Conservation (phyloP, 92 coral and sea anemone species). For the Paragorgia papillata region DNA sequence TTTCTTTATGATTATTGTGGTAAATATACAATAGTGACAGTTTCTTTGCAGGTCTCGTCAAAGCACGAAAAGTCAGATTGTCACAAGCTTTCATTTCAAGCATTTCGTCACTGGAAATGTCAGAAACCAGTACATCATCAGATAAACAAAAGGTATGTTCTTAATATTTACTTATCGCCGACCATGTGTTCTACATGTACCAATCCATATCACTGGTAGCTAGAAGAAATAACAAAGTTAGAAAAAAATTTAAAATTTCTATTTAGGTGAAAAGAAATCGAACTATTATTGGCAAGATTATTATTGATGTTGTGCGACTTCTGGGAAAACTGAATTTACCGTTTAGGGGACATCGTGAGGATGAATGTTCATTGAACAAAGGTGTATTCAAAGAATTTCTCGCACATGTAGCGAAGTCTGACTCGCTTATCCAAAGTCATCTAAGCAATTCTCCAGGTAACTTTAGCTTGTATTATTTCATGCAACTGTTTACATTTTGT, state of each 20-base stretch:
- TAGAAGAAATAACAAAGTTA: not conserved
- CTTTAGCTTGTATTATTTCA: not conserved
- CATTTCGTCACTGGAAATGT: conserved; percentile 27
- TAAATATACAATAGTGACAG: no score
- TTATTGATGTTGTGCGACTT: conserved; percentile 22
- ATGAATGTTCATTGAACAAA: conserved; percentile 11
- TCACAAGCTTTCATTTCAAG: conserved; percentile 34
- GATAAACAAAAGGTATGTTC: conserved; percentile 9
- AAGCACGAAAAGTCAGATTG: conserved; percentile 34
- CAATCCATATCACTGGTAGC: no score
- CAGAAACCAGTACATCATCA: conserved; percentile 21
- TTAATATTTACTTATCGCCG: not conserved
- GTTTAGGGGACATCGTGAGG: conserved; percentile 22
- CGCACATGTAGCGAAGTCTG: conserved; percentile 24
- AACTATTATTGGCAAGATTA: conserved; percentile 28
- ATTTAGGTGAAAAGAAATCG: conserved; percentile 36
- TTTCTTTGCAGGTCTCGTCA: conserved; percentile 6
- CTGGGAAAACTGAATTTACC: no score
- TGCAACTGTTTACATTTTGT: no score
- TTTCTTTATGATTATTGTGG: no score
- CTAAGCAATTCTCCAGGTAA: conserved; percentile 10
- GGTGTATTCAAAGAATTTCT: conserved; percentile 22
- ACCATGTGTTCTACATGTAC: no score
- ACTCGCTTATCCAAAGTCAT: not conserved
- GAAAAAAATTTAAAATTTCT: conserved; percentile 4